Base-by-base conservation (phyloP, 1,140 invertebrate genomes). In the Papilio machaon region DNA sequence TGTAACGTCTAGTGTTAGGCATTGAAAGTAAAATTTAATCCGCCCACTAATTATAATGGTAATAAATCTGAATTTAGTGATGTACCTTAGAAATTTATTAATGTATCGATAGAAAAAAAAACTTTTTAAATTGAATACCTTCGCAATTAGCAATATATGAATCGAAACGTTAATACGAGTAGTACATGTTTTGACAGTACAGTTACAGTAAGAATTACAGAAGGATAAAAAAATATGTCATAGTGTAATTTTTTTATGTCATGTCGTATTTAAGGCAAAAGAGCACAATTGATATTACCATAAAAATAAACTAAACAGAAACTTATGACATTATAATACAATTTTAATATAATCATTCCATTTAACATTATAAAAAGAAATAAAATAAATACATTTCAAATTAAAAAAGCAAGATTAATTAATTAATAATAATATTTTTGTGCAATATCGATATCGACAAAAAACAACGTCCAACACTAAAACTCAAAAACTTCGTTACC, bases 371-470 rank as follows among this genome's bases (percentile, higher is more conserved):
- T 58, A n/a, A 58, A 17, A 58, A 58, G 54, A 1, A 58, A n/a
- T 58, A 58, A 8, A 58, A n/a, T n/a, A 0, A 8, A 1, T 58
- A 8, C 7, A 58, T n/a, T n/a, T 30, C 23, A 30, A 1, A 30
- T 13, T 13, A 49, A 49, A 49, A 49, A 49, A 49, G 46, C 46
- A 8, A 49, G 9, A 49, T 49, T 13, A 13, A 49, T 49, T 30
- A 30, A 30, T 30, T 0, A 30, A 30, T 30, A 30, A 30, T 30
- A 30, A 2, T 30, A 30, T 0, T 43, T 43, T 7, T 5, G 10
- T 30, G 2, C 49, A n/a, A 35, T 81, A 80, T 85, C 79, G 84
- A 83, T 77, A 81, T 76, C 67, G 47, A 73, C 46, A 60, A 81
- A 2, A 15, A 6, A 7, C 38, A 23, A 58, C 30, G 23, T 49